Percentiles rank a stretch among this genome's conserved stretches.
These are phyloP conservation scores for Recurvirostra avosetta DNA, from an alignment of 2,113 vertebrate genomes.

Conservation along the genomic window DNA sequence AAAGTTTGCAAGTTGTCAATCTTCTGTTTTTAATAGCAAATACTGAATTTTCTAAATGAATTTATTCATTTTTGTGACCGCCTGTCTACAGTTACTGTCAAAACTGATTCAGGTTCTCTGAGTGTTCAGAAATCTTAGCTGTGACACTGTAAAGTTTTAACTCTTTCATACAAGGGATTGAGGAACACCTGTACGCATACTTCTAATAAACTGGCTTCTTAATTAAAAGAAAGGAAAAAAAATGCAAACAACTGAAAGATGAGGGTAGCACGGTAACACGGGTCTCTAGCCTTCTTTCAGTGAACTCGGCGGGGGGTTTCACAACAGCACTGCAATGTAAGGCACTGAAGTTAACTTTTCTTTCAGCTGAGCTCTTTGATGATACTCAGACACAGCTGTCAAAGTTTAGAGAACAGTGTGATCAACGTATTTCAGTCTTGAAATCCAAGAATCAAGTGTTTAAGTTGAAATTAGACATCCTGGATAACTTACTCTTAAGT, in stretches of 20 bases:
- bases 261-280: fast-evolving
- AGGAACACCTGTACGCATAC: background rate
- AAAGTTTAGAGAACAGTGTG: background rate
- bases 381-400: background rate
- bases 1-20: background rate
- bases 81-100: background rate
- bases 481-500: background rate
- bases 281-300: background rate
- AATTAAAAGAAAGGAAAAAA: background rate
- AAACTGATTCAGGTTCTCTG: background rate
- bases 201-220: background rate
- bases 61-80: background rate
- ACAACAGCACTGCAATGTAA: background rate
- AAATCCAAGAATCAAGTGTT: background rate
- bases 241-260: background rate
- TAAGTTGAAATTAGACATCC: background rate
- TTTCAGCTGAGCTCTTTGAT: background rate
- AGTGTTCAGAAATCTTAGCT: background rate
- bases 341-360: background rate
- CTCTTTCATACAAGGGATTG: background rate
- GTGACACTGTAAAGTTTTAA: background rate
- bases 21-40: background rate
- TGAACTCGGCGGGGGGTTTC: fast-evolving
- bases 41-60: background rate
- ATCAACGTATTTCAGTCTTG: background rate